Base-by-base conservation (phyloP, 2,113 vertebrate genomes). In the Puntigrus tetrazona region DNA sequence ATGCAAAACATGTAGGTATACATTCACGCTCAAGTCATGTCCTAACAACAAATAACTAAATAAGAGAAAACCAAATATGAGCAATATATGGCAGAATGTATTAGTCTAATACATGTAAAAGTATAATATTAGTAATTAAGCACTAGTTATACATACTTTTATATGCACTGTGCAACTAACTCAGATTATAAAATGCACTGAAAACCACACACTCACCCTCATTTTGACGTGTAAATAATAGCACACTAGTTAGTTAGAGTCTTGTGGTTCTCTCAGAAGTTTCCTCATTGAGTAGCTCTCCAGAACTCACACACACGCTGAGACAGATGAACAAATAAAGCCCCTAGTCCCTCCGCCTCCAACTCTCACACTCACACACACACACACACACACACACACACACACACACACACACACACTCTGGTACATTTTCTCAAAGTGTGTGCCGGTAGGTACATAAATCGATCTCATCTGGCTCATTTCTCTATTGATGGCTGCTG, bases 251-350 rank as follows among this genome's bases (percentile, higher is more conserved):
- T 20, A 18, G 45, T 20, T 20, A 18, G 45, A 75, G 18, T 55
- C 34, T 8, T 79, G 41, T 73, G n/a, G 36, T 72, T 27, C 81
- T 75, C 59, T 59, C 5, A 61, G 81, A 63, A 29, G 61, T 61
- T 63, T 72, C 78, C 73, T 36, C 73, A 69, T 31, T 45, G 72
- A 63, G 25, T 29, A 38, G 41, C 14, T 76, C 31, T 76, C 52
- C 25, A 86, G 63, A 78, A 70, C 20, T 78, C 63, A 79, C 47
- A 55, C 76, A 78, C 25, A 72, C 4, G 3, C 52, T 55, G 36
- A 27, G 78, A 78, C 74, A 85, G 47, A 85, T 85, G 83, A 85
- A 83, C 83, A 88, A 83, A 85, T 78, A 85, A 47, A 69, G 34
- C 59, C 57, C 57, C 34, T 18, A 34, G 63, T 50, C 59, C 61